Evolutionary conservation across 2,888 invertebrate genomes (phyloP), one percentile per base, ranked within the genome.

Genomic region (Baccha elongata): DNA sequence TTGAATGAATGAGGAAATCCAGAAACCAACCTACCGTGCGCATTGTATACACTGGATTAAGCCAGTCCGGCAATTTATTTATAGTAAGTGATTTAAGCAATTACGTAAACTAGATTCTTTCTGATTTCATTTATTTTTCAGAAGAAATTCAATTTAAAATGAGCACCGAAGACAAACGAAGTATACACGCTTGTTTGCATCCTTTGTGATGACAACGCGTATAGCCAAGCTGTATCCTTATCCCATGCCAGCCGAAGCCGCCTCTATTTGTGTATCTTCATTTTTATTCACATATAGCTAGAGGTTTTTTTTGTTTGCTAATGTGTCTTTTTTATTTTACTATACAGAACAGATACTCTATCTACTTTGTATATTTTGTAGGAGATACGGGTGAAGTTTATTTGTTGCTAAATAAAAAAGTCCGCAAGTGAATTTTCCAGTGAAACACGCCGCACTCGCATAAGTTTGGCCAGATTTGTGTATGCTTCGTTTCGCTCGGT

Each of bases 341-440:
- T 6, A 26, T 26, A 26, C 46, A n/a, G n/a, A n/a, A 53, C 6
- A 35, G 19, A 35, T 32, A 19, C 52, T 32, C 19, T 17, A n/a
- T 72, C 71, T 76, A 42, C 71, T 42, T 58, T 21, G 58, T 44
- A 52, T 44, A 44, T 58, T 72, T 37, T 72, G 35, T 55, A 55
- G 23, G 35, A 55, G 42, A 37, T 42, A 76, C 10, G n/a, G 10
- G 21, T 21, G 2, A 7, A 10, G 4, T 37, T 2, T 21, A 35
- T 65, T 72, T 35, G n/a, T 37, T 65, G 72, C 65, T 72, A 42
- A 17, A 62, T 21, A 75, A 46, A 71, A 40, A 65, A 7, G 55
- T 72, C 58, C 35, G 32, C 76, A 78, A 78, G 71, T 52, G 58
- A 71, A 50, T 58, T 55, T 50, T 71, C 13, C 46, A 71, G 15